Conservation (phyloP, 2,888 invertebrate species). For the Tanytarsus gracilentus region DNA sequence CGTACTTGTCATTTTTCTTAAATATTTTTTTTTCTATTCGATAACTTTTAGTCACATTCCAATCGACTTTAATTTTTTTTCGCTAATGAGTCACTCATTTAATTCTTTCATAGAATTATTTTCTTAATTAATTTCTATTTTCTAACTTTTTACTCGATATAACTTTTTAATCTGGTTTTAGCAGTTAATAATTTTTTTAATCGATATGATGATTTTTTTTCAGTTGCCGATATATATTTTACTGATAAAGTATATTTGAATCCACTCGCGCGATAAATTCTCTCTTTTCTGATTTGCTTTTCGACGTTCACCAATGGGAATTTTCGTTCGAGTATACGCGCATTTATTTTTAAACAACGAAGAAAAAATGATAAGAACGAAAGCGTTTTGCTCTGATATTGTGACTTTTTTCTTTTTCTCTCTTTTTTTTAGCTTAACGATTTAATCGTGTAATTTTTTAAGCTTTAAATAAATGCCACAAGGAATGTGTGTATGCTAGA, state of each 20-base stretch:
- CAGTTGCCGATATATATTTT: not conserved
- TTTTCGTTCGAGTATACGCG: slow-evolving; percentile 13
- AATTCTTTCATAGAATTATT: slow-evolving; percentile 28
- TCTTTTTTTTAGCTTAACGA: not conserved
- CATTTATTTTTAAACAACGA: slow-evolving; percentile 13
- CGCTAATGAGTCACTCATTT: slow-evolving; percentile 18
- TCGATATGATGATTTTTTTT: not conserved
- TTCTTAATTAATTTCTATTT: not conserved
- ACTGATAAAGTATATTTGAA: slow-evolving; percentile 8
- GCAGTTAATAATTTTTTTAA: not conserved
- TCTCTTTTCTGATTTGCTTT: slow-evolving; percentile 25
- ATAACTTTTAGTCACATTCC: slow-evolving; percentile 19
- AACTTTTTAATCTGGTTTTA: not conserved
- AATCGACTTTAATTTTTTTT: slow-evolving; percentile 6
- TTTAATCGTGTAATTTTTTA: not conserved
- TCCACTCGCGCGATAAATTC: slow-evolving; percentile 15
- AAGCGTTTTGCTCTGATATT: not conserved
- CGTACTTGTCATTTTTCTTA: slow-evolving; percentile 31
- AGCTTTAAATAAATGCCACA: too few species aligned
- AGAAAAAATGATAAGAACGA: slow-evolving; percentile 21
- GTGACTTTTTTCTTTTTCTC: not conserved
- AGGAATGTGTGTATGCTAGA: too few species aligned
- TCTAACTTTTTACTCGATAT: not conserved
- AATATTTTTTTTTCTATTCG: not conserved
- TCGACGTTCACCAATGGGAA: slow-evolving; percentile 25